These are phyloP conservation scores for Patiria pectinifera DNA, from an alignment of 53 echinoderm and acorn worm species.

Conservation along the genomic window DNA sequence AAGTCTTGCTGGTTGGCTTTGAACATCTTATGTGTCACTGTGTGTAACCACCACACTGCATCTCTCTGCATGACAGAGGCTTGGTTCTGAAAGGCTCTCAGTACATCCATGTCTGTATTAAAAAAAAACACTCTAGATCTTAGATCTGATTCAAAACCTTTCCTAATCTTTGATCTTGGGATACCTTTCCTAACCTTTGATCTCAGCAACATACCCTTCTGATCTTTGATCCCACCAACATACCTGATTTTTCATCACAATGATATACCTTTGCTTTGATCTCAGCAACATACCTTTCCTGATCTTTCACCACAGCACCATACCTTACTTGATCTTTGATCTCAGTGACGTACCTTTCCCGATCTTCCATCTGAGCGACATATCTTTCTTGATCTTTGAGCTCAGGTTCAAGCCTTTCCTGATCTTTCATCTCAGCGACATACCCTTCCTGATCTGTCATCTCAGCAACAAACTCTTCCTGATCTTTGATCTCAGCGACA, in stretches of 20 bases:
- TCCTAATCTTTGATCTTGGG: neutral
- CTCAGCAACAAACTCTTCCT: no score
- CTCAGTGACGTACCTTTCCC: neutral
- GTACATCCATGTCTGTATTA: conserved; percentile 75
- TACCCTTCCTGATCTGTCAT: no score
- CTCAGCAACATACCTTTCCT: neutral
- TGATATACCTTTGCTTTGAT: no score
- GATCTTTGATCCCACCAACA: no score
- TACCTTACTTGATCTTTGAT: neutral
- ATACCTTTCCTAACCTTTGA: neutral
- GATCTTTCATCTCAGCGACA: no score
- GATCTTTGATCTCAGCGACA: no score
- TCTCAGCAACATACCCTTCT: neutral
- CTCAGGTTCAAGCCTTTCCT: neutral
- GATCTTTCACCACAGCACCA: no score
- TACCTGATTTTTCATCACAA: no score
- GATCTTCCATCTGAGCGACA: no score
- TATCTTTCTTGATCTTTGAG: neutral
- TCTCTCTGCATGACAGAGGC: conserved; percentile 94
- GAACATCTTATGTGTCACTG: conserved; percentile 89
- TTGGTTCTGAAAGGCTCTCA: conserved; percentile 83
- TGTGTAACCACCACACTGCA: conserved; percentile 97
- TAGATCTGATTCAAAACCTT: neutral
- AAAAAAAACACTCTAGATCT: neutral
- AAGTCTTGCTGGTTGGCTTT: conserved; percentile 76